Evolutionary conservation across 2,113 vertebrate genomes (phyloP), one percentile per base, ranked within the genome.

Genomic region (Oncorhynchus kisutch): DNA sequence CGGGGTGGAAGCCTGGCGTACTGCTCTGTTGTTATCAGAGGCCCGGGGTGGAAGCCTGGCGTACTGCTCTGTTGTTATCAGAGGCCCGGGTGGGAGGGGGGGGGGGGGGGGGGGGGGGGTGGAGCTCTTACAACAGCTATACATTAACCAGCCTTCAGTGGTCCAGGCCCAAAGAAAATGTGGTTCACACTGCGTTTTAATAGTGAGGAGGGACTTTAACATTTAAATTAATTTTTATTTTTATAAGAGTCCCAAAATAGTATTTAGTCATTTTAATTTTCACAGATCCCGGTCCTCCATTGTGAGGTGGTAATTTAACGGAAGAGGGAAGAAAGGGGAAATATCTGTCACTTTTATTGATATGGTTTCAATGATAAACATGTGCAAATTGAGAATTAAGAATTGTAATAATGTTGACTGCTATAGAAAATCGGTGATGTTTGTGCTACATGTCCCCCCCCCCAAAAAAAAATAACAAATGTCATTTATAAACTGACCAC

Each of bases 101-200:
- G 0, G 1, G 1, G 25, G 27, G 34, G 34, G 92, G 90, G 88
- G 85, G 85, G 83, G 86, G 82, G 86, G 94, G 94, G 95, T 94
- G 91, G 85, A 86, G 88, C 91, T 88, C 90, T 91, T 79, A 91
- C 91, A 92, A 83, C 89, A 88, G 80, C 45, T 89, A 96, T 95
- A 94, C 94, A 95, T 95, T 94, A 92, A 87, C 74, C 86, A 89
- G 86, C 39, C 24, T 92, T 89, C 88, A 91, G 91, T 88, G 88
- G n/a, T n/a, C n/a, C n/a, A n/a, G n/a, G n/a, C n/a, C n/a, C n/a
- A n/a, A n/a, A n/a, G n/a, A n/a, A n/a, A n/a, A n/a, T n/a, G 91
- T 88, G 88, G 88, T 18, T 54, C 93, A 69, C 89, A 92, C 92
- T 94, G 93, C 92, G 95, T 94, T 93, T 94, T 91, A 93, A 94